Conservation (phyloP, 2,797 vertebrate species). For the Trachops cirrhosus region DNA sequence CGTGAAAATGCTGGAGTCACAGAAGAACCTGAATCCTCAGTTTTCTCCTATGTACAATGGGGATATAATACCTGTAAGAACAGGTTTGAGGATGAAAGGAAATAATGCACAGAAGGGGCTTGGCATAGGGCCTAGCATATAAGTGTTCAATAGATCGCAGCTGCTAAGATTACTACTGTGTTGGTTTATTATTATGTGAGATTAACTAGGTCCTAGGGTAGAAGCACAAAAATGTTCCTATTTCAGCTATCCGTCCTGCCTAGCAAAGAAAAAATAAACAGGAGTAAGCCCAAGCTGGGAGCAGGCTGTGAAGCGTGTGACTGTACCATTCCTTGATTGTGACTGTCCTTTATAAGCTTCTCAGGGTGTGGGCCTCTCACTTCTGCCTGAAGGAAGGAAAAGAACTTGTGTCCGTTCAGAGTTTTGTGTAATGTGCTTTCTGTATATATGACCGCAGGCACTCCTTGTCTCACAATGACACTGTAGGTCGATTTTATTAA, state of each 20-base stretch:
- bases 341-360: neutral
- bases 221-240: neutral
- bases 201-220: neutral
- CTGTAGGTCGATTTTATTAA: neutral
- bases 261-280: constrained; percentile 3
- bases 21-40: neutral
- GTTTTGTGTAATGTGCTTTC: neutral
- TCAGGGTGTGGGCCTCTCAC: neutral
- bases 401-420: neutral
- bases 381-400: neutral
- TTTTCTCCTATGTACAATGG: neutral
- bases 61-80: neutral
- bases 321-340: neutral
- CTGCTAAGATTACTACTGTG: neutral
- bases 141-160: neutral
- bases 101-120: neutral
- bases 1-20: neutral
- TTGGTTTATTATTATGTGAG: neutral
- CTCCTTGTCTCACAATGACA: neutral
- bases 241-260: neutral
- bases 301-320: neutral
- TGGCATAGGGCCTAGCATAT: neutral
- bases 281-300: neutral
- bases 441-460: neutral
- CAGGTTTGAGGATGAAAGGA: neutral